phyloP scores from a whole-genome alignment of 2,888 invertebrate species.

The Plutella xylostella region DNA sequence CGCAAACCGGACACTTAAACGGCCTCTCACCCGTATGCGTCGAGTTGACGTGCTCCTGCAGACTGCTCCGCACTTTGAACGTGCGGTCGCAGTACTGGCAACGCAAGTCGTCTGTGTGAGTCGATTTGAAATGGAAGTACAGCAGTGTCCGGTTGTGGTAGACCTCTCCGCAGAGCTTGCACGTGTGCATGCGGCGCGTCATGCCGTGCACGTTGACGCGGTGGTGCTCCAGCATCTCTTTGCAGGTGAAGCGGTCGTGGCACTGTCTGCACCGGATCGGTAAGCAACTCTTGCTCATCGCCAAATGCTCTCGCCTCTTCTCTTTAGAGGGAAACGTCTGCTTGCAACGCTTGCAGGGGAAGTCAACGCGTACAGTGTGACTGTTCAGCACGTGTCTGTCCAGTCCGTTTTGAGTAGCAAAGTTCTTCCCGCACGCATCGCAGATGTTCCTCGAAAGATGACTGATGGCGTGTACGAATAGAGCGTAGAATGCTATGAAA shows the following conservation, averaged over 20 bases:
- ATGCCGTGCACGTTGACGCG: constrained; percentile 10
- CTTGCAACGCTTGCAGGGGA: constrained; percentile 12
- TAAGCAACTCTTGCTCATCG: constrained; percentile 12
- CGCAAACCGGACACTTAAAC: constrained; percentile 2
- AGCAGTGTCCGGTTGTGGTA: constrained; percentile 8
- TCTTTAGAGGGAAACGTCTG: constrained; percentile 8
- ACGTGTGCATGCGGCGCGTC: constrained; percentile 7
- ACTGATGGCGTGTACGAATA: constrained; percentile 1
- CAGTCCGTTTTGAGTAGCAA: constrained; percentile 11
- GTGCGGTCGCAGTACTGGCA: constrained; percentile 12
- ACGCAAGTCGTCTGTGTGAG: constrained; percentile 13
- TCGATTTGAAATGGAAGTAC: constrained; percentile 12
- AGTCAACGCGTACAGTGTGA: neutral
- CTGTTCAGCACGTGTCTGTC: neutral
- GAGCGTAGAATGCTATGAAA: constrained; percentile 2
- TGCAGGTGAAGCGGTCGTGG: constrained; percentile 8
- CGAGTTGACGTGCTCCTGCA: neutral
- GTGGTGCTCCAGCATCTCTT: constrained; percentile 8
- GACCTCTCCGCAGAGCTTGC: constrained; percentile 12
- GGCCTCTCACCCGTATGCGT: constrained; percentile 2
- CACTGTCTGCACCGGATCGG: constrained; percentile 10
- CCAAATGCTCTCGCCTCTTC: constrained; percentile 11
- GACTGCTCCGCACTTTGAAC: neutral
- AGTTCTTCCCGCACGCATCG: constrained; percentile 15
- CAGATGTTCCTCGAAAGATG: constrained; percentile 10